Conservation (phyloP, 35 echinoderm and acorn worm genomes). For the Apostichopus japonicus region DNA sequence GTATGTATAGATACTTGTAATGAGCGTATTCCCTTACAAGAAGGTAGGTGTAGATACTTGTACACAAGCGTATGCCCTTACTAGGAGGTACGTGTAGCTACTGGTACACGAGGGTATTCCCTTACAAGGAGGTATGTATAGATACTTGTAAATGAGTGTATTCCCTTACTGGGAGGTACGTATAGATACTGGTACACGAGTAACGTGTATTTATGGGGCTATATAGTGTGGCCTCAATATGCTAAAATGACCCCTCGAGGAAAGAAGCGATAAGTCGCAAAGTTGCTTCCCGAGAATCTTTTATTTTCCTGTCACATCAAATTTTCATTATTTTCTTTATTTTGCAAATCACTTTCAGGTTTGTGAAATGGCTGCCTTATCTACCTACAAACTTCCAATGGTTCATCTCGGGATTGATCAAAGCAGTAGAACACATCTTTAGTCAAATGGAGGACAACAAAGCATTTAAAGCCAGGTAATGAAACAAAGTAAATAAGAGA, state of each 20-base stretch:
- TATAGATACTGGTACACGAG: background rate
- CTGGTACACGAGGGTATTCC: background rate
- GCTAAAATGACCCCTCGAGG: no score
- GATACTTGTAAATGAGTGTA: background rate
- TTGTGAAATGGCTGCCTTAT: slow-evolving; percentile 85
- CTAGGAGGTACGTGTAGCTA: slow-evolving; percentile 59
- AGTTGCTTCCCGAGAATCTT: no score
- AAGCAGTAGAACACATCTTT: slow-evolving; percentile 44
- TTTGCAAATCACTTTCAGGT: slow-evolving; percentile 47
- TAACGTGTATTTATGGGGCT: background rate
- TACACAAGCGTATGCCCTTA: slow-evolving; percentile 9
- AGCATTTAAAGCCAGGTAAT: slow-evolving; percentile 52
- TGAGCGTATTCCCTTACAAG: slow-evolving; percentile 40
- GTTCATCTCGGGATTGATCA: slow-evolving; percentile 64
- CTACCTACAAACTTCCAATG: slow-evolving; percentile 72
- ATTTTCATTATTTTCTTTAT: background rate
- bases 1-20: no score
- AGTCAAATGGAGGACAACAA: slow-evolving; percentile 20
- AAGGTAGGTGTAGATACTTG: slow-evolving; percentile 45
- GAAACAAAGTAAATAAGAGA: background rate
- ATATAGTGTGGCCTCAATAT: no score
- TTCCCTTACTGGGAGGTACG: slow-evolving; percentile 68
- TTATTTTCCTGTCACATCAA: no score
- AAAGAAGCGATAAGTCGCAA: no score
- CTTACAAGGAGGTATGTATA: slow-evolving; percentile 69